Evolutionary conservation across 2,888 invertebrate species (phyloP), one percentile per base, ranked within the genome.

Genomic region (Orchesella flavescens): DNA sequence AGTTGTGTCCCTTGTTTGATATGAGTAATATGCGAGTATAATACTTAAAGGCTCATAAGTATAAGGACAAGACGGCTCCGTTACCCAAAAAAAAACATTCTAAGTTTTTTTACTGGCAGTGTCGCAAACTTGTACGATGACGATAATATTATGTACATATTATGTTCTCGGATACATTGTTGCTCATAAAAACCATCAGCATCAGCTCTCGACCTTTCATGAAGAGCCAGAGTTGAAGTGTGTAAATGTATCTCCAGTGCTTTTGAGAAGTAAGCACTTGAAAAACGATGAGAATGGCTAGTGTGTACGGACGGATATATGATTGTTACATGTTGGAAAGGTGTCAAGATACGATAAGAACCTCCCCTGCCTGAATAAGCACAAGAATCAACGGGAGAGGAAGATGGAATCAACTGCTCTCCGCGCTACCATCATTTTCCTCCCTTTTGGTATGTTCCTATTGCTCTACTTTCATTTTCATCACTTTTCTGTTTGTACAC

Each of bases 261-360:
- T 53, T 53, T 53, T 53, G 34, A n/a, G n/a, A 34, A 46, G 53
- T 15, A 63, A 74, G 49, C 49, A 63, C 63, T 73, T 74, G 63
- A 72, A 72, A 24, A 19, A 71, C 69, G 19, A 55, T 72, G 57
- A 63, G 61, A 74, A 61, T 53, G 53, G 53, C 53, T 13, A 53
- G 4, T 53, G 53, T 53, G 17, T 17, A 53, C 17, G 7, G 2
- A 34, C 7, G 34, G 46, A 75, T 65, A 53, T 65, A 66, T 72
- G 73, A 73, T 80, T 80, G 80, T 72, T 80, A 80, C 80, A 68
- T 80, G 80, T 68, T 82, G 74, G 74, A 83, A 78, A 83, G 74
- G 83, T 83, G 83, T 83, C 83, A 78, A 83, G 83, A 83, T 83
- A 78, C 78, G 83, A 83, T 83, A 83, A 83, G 72, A 78, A 65